phyloP scores from a whole-genome alignment of 2,113 vertebrate species.

The Aplodontia rufa region DNA sequence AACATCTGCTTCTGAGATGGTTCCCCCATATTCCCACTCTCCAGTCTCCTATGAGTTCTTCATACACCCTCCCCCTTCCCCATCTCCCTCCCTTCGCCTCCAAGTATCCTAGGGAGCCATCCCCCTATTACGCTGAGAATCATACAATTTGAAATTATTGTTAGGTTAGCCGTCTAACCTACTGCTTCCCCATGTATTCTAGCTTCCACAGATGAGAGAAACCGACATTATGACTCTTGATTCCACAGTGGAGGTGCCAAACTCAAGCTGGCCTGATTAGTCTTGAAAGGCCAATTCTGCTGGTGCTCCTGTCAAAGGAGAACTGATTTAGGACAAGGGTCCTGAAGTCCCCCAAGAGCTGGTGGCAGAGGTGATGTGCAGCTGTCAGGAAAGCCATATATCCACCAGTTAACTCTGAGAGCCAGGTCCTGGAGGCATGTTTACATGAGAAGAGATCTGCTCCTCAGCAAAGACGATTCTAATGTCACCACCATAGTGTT shows the following conservation, averaged over 20 bases:
- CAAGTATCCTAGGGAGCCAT: no score
- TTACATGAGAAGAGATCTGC: slow-evolving; percentile 62
- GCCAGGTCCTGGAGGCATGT: slow-evolving; percentile 25
- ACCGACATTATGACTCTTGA: background rate
- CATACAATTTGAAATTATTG: no score
- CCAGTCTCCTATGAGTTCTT: no score
- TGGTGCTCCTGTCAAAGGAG: background rate
- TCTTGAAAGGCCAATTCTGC: background rate
- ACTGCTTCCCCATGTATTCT: no score
- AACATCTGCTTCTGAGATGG: no score
- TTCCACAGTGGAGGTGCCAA: background rate
- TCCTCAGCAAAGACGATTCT: slow-evolving; percentile 44
- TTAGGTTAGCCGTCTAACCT: no score
- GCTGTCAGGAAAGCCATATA: background rate
- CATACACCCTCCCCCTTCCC: no score
- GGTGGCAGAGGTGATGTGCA: background rate
- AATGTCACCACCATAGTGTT: background rate
- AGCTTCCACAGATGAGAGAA: no score
- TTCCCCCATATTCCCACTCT: no score
- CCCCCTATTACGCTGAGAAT: no score
- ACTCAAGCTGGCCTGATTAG: background rate
- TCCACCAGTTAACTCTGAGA: slow-evolving; percentile 39
- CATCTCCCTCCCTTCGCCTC: no score
- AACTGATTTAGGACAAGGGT: background rate
- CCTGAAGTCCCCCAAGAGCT: background rate